These are phyloP conservation scores for Podarcis lilfordi DNA, from an alignment of 2,797 vertebrate species.

Conservation along the genomic window DNA sequence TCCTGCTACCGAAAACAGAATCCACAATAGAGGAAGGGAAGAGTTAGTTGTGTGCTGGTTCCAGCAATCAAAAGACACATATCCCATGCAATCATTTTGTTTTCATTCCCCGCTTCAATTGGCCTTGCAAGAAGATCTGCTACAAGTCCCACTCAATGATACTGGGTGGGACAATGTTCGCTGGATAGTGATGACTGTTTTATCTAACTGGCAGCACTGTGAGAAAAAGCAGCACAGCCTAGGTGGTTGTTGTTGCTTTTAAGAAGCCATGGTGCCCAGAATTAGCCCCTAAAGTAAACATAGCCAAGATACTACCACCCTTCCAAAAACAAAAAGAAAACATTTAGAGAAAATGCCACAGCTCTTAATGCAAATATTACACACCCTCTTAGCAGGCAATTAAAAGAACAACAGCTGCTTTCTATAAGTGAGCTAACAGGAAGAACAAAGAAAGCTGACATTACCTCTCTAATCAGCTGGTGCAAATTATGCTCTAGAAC, in stretches of 20 bases:
- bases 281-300: no score
- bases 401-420: no score
- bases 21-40: not conserved
- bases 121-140: not conserved
- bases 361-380: no score
- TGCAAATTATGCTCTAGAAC: conserved; percentile 97
- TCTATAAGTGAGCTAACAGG: not conserved
- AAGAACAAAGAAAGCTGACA: not conserved
- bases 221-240: no score
- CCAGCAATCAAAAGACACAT: not conserved
- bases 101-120: not conserved
- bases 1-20: not conserved
- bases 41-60: not conserved
- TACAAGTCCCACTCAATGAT: not conserved
- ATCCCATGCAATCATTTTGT: not conserved
- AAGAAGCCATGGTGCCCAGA: no score
- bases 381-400: not conserved
- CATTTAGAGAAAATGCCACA: not conserved
- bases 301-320: not conserved
- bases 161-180: no score
- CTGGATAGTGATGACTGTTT: not conserved
- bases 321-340: not conserved
- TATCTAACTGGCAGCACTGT: not conserved
- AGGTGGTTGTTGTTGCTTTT: no score
- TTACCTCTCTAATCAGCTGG: conserved; percentile 97